Evolutionary conservation across 2,888 invertebrate genomes (phyloP).

Genomic region (Azorinus chamasolen): DNA sequence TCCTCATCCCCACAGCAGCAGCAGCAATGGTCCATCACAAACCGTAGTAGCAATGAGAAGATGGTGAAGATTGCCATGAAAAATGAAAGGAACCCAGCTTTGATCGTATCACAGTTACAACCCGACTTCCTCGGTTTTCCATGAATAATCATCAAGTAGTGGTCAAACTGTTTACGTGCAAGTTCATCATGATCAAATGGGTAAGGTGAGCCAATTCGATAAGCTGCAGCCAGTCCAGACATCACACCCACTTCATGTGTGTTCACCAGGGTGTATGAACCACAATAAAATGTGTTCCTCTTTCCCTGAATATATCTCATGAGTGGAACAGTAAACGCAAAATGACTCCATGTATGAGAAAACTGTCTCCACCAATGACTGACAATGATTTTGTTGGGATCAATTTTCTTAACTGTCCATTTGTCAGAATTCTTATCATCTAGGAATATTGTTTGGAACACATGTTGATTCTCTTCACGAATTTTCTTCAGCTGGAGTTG

Average conservation of each 20-base stretch:
- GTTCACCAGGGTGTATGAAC: constrained; percentile 78
- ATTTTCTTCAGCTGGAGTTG: constrained; percentile 75
- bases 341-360: constrained; percentile 80
- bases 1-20: constrained; percentile 12
- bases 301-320: constrained; percentile 77
- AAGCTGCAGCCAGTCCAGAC: constrained; percentile 79
- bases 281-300: constrained; percentile 75
- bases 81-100: constrained; percentile 65
- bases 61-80: constrained; percentile 67
- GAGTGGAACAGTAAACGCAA: constrained; percentile 77
- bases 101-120: constrained; percentile 63
- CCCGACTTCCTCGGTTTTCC: constrained; percentile 70
- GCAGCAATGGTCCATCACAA: constrained; percentile 38
- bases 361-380: constrained; percentile 79
- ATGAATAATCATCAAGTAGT: constrained; percentile 75
- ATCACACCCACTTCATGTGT: constrained; percentile 79
- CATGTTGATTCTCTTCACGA: constrained; percentile 60
- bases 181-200: constrained; percentile 75
- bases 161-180: constrained; percentile 78
- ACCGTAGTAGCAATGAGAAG: constrained; percentile 58
- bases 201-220: constrained; percentile 75
- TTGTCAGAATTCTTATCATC: constrained; percentile 67
- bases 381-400: constrained; percentile 71
- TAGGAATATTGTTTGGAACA: constrained; percentile 79
- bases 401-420: constrained; percentile 74